Conservation (phyloP, 2,797 vertebrate genomes). For the Takifugu rubripes region DNA sequence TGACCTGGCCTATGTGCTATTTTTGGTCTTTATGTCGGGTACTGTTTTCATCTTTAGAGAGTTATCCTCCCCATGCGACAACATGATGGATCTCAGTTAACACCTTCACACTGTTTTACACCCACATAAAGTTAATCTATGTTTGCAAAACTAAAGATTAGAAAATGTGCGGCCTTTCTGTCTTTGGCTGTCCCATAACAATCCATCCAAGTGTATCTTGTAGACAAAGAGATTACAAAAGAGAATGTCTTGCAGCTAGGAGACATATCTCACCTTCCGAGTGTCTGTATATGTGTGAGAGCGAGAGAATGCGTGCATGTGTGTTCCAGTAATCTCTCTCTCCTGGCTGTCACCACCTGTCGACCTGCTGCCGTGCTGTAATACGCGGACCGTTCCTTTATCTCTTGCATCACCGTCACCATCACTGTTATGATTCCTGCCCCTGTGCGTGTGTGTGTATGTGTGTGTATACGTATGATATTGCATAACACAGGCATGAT, state of each 20-base stretch:
- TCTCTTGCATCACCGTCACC: conserved; percentile 80
- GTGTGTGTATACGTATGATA: conserved; percentile 32
- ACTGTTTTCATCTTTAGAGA: too few relatives aligned
- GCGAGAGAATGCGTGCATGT: conserved; percentile 21
- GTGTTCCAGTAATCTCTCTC: conserved; percentile 68
- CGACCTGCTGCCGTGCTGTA: conserved; percentile 52
- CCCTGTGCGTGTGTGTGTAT: conserved; percentile 29
- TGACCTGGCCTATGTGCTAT: too few relatives aligned
- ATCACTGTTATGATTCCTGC: conserved; percentile 79
- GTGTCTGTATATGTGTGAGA: conserved; percentile 32
- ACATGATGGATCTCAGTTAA: too few relatives aligned
- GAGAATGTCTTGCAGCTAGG: conserved; percentile 46
- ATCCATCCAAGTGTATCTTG: conserved; percentile 55
- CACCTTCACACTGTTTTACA: too few relatives aligned
- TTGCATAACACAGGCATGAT: conserved; percentile 65
- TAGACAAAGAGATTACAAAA: conserved; percentile 65
- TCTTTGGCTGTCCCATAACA: conserved; percentile 23
- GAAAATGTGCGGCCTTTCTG: not conserved
- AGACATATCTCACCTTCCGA: conserved; percentile 62
- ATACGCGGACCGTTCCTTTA: conserved; percentile 58
- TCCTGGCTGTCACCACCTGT: conserved; percentile 65
- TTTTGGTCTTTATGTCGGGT: too few relatives aligned
- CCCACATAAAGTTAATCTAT: not conserved
- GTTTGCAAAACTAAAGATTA: conserved; percentile 2
- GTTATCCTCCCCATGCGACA: too few relatives aligned